phyloP scores from a whole-genome alignment of 2,113 vertebrate species.

The Sula dactylatra region DNA sequence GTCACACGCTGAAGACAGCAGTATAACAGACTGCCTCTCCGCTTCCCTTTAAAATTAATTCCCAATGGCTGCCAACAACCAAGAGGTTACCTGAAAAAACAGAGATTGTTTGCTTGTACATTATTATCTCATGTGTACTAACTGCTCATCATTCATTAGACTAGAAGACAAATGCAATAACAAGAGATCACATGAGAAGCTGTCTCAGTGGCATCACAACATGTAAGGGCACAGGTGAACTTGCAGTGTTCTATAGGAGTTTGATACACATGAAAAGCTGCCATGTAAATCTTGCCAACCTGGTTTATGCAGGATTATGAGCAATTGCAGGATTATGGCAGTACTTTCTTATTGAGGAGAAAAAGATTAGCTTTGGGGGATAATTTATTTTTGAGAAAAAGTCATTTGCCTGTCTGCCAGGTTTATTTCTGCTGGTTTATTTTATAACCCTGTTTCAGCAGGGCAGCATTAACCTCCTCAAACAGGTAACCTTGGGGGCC shows the following conservation, averaged over 20 bases:
- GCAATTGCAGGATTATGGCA: neutral
- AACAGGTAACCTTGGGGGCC: neutral
- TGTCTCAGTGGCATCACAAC: neutral
- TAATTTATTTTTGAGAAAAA: neutral
- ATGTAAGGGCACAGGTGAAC: neutral
- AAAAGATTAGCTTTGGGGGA: neutral
- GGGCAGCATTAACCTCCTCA: neutral
- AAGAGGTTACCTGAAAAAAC: neutral
- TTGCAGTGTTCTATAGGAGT: neutral
- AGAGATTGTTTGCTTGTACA: neutral
- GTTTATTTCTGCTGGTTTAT: no score
- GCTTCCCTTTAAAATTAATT: neutral
- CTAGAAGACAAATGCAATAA: neutral
- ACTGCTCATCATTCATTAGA: neutral
- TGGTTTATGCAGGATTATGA: neutral
- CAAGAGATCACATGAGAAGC: neutral
- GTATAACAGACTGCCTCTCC: neutral
- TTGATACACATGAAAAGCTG: neutral
- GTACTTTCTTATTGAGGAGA: neutral
- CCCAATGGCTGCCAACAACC: rapidly evolving
- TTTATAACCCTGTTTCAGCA: neutral
- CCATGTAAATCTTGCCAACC: neutral
- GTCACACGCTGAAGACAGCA: neutral
- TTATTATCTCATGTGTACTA: neutral
- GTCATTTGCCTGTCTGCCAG: neutral